These are phyloP conservation scores for Caerostris extrusa DNA, from an alignment of 1,140 invertebrate genomes.

Conservation along the genomic window DNA sequence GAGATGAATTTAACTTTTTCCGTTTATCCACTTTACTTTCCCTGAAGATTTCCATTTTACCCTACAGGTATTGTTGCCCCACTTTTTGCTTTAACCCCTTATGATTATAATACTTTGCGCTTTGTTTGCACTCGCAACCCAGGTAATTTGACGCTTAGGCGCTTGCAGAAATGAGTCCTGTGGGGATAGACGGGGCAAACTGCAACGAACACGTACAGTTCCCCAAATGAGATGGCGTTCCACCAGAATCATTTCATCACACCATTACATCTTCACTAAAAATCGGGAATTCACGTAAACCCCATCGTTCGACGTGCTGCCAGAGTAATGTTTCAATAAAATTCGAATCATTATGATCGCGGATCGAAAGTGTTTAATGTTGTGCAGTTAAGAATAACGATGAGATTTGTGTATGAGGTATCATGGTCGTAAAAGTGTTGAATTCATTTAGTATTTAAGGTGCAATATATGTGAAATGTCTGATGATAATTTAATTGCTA, in stretches of 20 bases:
- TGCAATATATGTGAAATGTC: too few relatives aligned
- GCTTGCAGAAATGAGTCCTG: slow-evolving; percentile 18
- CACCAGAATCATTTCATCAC: slow-evolving; percentile 14
- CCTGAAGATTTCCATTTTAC: neutral
- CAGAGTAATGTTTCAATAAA: slow-evolving; percentile 11
- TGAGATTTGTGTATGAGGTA: neutral
- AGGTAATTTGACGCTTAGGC: slow-evolving; percentile 46
- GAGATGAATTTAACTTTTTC: neutral
- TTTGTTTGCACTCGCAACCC: slow-evolving; percentile 1
- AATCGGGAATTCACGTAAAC: neutral
- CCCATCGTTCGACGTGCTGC: neutral
- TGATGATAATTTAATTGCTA: too few relatives aligned
- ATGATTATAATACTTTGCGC: slow-evolving; percentile 41
- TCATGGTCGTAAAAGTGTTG: too few relatives aligned
- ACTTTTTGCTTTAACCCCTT: neutral
- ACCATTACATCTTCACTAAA: slow-evolving; percentile 27
- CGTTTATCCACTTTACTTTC: neutral
- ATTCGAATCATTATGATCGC: neutral
- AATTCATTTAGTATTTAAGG: too few relatives aligned
- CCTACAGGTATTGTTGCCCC: neutral
- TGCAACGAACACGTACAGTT: neutral
- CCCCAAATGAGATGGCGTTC: slow-evolving; percentile 12
- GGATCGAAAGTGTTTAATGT: neutral
- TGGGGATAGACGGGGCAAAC: neutral
- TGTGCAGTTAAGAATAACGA: neutral